Conservation (phyloP, 2,113 vertebrate genomes). For the Melozone crissalis region DNA sequence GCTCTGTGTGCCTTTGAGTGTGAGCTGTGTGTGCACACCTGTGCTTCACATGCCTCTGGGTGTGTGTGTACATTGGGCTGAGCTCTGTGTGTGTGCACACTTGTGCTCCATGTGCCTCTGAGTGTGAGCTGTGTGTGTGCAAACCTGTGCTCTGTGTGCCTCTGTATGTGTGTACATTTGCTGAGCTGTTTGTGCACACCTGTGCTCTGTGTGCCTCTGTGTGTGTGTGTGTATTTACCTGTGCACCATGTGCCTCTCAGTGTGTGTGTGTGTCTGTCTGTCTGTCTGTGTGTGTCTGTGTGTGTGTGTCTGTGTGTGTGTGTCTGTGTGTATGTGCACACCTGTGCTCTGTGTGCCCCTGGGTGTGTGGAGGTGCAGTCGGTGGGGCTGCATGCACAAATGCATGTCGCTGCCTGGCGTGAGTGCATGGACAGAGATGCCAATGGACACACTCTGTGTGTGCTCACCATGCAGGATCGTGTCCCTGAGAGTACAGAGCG, state of each 20-base stretch:
- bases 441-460: rapidly evolving
- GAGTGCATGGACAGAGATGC: neutral
- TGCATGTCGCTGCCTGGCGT: rapidly evolving
- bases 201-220: too few species aligned
- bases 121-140: neutral
- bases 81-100: neutral
- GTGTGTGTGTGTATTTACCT: too few species aligned
- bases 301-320: neutral
- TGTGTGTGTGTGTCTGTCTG: too few species aligned
- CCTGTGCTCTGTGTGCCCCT: rapidly evolving
- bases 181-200: neutral
- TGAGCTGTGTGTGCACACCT: neutral
- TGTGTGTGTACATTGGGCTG: neutral
- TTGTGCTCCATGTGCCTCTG: neutral
- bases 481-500: rapidly evolving
- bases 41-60: rapidly evolving
- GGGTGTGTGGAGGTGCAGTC: neutral
- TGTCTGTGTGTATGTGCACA: too few species aligned
- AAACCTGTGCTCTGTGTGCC: rapidly evolving
- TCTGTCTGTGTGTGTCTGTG: neutral
- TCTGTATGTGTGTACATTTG: too few species aligned
- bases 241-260: too few species aligned
- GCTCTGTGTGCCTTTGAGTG: too few species aligned
- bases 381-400: neutral
- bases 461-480: rapidly evolving